These are phyloP conservation scores for Epistrophella euchroma DNA, from an alignment of 2,888 invertebrate species.

Conservation along the genomic window DNA sequence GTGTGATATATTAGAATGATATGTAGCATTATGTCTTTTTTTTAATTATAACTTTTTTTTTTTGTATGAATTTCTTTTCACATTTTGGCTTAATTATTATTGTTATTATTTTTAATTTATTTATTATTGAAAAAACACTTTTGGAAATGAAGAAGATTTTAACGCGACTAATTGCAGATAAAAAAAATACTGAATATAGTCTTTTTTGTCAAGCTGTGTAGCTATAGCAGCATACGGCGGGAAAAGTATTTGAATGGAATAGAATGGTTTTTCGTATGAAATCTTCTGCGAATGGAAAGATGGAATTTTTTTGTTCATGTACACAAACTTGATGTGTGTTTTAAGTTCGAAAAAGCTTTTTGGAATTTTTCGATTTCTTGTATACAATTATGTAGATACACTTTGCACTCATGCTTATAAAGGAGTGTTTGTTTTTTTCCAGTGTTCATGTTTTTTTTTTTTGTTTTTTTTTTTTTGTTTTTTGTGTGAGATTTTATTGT, in stretches of 20 bases:
- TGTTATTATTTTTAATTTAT: slow-evolving; percentile 23
- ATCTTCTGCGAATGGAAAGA: slow-evolving; percentile 73
- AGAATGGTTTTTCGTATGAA: slow-evolving; percentile 67
- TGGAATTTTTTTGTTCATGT: slow-evolving; percentile 48
- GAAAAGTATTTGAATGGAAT: slow-evolving; percentile 76
- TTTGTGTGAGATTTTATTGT: slow-evolving; percentile 15
- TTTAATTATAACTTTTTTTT: not conserved
- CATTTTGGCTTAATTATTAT: slow-evolving; percentile 36
- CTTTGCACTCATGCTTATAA: slow-evolving; percentile 39
- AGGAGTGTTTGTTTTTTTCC: slow-evolving; percentile 40
- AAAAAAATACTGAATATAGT: slow-evolving; percentile 72
- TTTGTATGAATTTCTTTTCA: slow-evolving; percentile 34
- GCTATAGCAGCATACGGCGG: slow-evolving; percentile 75
- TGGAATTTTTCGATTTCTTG: slow-evolving; percentile 27
- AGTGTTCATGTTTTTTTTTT: slow-evolving; percentile 46
- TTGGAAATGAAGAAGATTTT: slow-evolving; percentile 72
- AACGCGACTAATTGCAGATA: slow-evolving; percentile 74
- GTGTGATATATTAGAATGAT: slow-evolving; percentile 65
- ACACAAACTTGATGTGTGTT: slow-evolving; percentile 50
- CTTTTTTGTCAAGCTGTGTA: slow-evolving; percentile 71
- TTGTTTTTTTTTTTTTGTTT: not conserved
- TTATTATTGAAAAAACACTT: slow-evolving; percentile 52
- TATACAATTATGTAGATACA: slow-evolving; percentile 33
- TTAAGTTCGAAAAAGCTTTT: slow-evolving; percentile 74
- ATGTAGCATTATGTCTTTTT: slow-evolving; percentile 60